phyloP scores from a whole-genome alignment of 2,888 invertebrate species.

The Halictus quadricinctus region DNA sequence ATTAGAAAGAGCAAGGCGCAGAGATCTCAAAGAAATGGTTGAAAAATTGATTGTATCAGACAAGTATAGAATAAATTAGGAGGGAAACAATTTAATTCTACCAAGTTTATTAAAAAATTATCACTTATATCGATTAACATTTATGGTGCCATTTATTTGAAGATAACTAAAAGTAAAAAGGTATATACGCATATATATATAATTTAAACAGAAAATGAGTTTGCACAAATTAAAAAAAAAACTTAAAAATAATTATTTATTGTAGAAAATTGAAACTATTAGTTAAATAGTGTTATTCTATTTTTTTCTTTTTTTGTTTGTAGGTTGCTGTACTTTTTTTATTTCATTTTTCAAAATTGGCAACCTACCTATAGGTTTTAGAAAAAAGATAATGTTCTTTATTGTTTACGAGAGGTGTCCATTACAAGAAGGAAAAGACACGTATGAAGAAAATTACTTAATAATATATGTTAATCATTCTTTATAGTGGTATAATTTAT shows the following conservation, averaged over 20 bases:
- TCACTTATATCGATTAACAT: background rate
- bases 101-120: conserved; percentile 19
- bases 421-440: conserved; percentile 9
- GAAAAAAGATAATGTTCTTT: background rate
- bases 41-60: conserved; percentile 51
- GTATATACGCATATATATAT: background rate
- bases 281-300: conserved; percentile 40
- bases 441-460: conserved; percentile 24
- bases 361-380: conserved; percentile 47
- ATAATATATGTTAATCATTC: conserved; percentile 11
- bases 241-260: conserved; percentile 47
- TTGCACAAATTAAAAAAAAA: conserved; percentile 44
- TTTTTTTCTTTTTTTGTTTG: conserved; percentile 20
- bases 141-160: background rate
- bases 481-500: conserved; percentile 15
- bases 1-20: conserved; percentile 74
- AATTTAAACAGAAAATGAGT: conserved; percentile 32
- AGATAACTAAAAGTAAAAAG: conserved; percentile 27
- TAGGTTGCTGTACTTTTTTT: conserved; percentile 64
- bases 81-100: background rate
- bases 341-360: conserved; percentile 45
- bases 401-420: conserved; percentile 5
- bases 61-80: background rate
- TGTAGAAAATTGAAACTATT: conserved; percentile 45
- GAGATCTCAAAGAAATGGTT: conserved; percentile 74